phyloP scores from a whole-genome alignment of 2,113 vertebrate genomes.

The Callopanchax toddi region DNA sequence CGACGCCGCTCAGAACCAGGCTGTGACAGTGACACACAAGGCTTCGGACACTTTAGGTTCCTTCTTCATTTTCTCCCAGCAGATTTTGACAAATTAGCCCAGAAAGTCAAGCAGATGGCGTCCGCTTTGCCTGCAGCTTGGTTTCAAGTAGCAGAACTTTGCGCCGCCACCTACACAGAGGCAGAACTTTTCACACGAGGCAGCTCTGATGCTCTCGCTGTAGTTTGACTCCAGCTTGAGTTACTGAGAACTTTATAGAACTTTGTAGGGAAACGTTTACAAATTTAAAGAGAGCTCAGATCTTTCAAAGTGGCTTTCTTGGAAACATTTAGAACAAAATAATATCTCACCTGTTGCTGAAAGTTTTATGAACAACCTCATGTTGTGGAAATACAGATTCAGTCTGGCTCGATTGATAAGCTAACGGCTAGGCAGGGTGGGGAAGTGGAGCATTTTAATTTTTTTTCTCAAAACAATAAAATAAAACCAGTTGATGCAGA shows the following conservation, averaged over 20 bases:
- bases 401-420: too few species aligned
- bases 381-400: too few species aligned
- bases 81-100: slow-evolving; percentile 13
- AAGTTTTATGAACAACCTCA: too few species aligned
- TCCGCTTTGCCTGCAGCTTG: slow-evolving; percentile 18
- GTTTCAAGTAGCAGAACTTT: slow-evolving; percentile 27
- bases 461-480: too few species aligned
- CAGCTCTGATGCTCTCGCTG: slow-evolving; percentile 12
- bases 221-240: slow-evolving; percentile 25
- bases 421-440: too few species aligned
- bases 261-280: neutral
- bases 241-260: slow-evolving; percentile 13
- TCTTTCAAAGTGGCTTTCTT: too few species aligned
- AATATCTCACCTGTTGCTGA: too few species aligned
- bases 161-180: slow-evolving; percentile 35
- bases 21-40: slow-evolving; percentile 52
- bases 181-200: slow-evolving; percentile 27
- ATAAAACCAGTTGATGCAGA: too few species aligned
- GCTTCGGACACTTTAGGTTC: neutral
- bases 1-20: slow-evolving; percentile 42
- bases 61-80: slow-evolving; percentile 13
- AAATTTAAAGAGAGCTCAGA: too few species aligned
- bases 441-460: too few species aligned
- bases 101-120: slow-evolving; percentile 38
- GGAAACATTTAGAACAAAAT: too few species aligned